Evolutionary conservation across 2,113 vertebrate genomes (phyloP), one percentile per base, ranked within the genome.

Genomic region (Vulpes vulpes): DNA sequence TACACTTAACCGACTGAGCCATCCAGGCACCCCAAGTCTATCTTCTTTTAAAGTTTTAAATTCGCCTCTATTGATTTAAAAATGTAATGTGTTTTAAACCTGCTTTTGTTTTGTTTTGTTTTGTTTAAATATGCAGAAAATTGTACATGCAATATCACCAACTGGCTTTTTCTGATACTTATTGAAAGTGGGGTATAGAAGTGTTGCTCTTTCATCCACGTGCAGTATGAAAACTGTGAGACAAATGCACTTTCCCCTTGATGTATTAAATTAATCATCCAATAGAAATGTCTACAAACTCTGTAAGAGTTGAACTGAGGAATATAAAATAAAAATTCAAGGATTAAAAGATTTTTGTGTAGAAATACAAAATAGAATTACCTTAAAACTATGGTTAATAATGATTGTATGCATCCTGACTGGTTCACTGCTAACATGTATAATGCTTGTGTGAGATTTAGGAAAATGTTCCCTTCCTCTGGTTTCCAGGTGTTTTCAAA

Each of bases 341-440:
- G 49, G 22, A 65, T 67, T 83, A 22, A 35, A 60, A 81, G 65
- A 60, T 57, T 53, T 60, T 88, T 55, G 65, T 51, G 32, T 7
- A 89, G 82, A 91, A 65, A 71, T 49, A 90, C 22, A 7, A 87
- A 85, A 60, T 62, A 14, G 15, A 96, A 89, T 82, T 55, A 65
- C 32, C 59, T 92, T 49, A 57, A 93, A 86, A 19, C 17, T 43
- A 14, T 11, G 38, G 17, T 10, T 94, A 69, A n/a, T 53, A 85
- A 60, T 79, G 8, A 17, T 14, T 25, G 23, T n/a, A 5, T 53
- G 22, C 12, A 25, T 43, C 16, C 59, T 25, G 64, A 69, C 43
- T 51, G 16, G 19, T 53, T 96, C 38, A 60, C n/a, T 27, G 27
- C 23, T 53, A n/a, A 74, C 12, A 81, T 8, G 1, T 49, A 27